These are phyloP conservation scores for Heterochromis multidens DNA, from an alignment of 2,113 vertebrate species.

Conservation along the genomic window DNA sequence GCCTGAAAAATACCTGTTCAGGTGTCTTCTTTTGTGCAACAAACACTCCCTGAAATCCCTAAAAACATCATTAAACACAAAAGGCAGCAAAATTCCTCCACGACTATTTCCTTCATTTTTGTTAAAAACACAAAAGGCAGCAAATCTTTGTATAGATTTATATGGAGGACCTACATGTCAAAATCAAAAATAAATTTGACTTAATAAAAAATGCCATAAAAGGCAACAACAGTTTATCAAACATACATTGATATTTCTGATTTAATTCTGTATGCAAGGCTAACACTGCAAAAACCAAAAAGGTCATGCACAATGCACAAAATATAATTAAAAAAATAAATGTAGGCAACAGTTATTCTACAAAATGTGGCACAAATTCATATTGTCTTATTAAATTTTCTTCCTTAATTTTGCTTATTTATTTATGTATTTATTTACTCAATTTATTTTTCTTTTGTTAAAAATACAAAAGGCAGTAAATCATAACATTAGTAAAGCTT, in stretches of 20 bases:
- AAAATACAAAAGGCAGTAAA: not conserved
- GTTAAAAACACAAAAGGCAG: not conserved
- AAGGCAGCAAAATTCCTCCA: not conserved
- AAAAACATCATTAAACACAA: not conserved
- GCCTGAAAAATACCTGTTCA: not conserved
- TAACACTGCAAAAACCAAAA: not conserved
- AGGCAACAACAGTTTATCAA: not conserved
- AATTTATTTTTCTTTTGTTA: not conserved
- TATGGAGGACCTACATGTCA: fast-evolving
- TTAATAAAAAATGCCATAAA: not conserved
- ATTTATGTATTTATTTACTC: fast-evolving
- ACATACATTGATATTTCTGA: not conserved
- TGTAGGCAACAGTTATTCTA: not conserved
- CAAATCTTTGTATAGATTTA: fast-evolving
- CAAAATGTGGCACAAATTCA: fast-evolving
- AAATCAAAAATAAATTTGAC: fast-evolving
- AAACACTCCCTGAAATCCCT: not conserved
- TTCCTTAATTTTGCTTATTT: too few species aligned
- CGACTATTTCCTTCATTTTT: not conserved
- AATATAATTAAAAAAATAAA: too few species aligned
- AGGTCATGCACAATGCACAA: fast-evolving
- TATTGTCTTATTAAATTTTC: not conserved
- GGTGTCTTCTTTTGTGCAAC: not conserved
- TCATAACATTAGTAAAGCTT: fast-evolving
- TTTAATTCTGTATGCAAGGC: not conserved